phyloP scores from a whole-genome alignment of 2,888 invertebrate genomes.

The Hypsopygia costalis region DNA sequence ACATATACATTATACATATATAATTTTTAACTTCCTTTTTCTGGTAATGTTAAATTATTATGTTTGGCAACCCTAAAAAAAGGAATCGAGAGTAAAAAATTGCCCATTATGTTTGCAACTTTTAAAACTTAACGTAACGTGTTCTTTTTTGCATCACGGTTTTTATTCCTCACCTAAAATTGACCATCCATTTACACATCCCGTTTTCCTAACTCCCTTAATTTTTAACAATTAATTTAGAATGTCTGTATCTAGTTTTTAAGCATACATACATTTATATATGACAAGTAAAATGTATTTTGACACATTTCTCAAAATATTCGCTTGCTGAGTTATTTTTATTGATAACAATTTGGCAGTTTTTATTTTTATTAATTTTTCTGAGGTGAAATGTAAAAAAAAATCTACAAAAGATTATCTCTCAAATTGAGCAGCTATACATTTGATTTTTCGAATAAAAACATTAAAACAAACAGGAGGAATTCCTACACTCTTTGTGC shows the following conservation, averaged over 20 bases:
- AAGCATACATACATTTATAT: conserved; percentile 23
- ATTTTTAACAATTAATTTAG: conserved; percentile 55
- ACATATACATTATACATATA: too few species aligned
- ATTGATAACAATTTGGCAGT: conserved; percentile 45
- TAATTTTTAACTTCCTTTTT: too few species aligned
- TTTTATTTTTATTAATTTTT: conserved; percentile 26
- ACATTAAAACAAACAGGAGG: conserved; percentile 13
- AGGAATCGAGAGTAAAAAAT: too few species aligned
- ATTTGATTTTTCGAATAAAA: background rate
- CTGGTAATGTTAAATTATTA: too few species aligned
- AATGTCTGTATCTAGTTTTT: conserved; percentile 36
- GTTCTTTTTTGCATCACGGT: conserved; percentile 8
- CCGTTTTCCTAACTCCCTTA: conserved; percentile 22
- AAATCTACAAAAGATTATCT: background rate
- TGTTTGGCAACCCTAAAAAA: too few species aligned
- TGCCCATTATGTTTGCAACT: too few species aligned
- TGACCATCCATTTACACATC: conserved; percentile 45
- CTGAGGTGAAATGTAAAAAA: conserved; percentile 11
- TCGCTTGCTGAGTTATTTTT: conserved; percentile 20
- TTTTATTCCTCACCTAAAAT: conserved; percentile 53
- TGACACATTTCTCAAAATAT: conserved; percentile 37
- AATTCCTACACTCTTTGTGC: conserved; percentile 67
- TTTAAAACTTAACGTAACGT: conserved; percentile 7
- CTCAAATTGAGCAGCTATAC: conserved; percentile 6
- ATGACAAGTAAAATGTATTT: conserved; percentile 29